These are phyloP conservation scores for Leptobrachium ailaonicum DNA, from an alignment of 2,113 vertebrate species.

Conservation along the genomic window DNA sequence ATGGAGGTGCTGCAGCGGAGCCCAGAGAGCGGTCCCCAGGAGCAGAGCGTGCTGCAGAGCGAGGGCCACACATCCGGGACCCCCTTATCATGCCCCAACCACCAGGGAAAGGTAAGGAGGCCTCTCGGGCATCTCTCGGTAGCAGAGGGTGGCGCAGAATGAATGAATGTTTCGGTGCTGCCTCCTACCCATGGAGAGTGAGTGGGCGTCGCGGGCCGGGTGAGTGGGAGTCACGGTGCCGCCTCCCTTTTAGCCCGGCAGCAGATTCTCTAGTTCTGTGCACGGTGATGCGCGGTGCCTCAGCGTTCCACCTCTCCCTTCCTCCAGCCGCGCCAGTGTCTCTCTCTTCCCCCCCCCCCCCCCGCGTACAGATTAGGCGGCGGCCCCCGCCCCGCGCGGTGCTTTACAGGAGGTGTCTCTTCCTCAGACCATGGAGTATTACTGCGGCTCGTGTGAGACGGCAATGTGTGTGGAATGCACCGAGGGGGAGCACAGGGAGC, in stretches of 20 bases:
- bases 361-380: no score
- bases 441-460: constrained; percentile 95
- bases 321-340: no score
- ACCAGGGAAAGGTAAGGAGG: constrained; percentile 83
- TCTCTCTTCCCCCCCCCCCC: neutral
- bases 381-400: neutral
- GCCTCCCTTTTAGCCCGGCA: no score
- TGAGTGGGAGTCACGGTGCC: no score
- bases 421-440: constrained; percentile 92
- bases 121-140: no score
- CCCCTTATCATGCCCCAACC: constrained; percentile 90
- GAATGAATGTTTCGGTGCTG: no score
- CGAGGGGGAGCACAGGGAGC: constrained; percentile 87
- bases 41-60: constrained; percentile 75
- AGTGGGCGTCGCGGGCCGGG: no score
- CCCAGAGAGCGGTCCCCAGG: constrained; percentile 70
- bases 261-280: no score
- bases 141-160: no score
- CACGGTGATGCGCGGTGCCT: no score
- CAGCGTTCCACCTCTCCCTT: no score
- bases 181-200: no score
- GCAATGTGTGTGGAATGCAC: constrained; percentile 94
- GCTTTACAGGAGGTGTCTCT: neutral
- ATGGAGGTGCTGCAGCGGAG: constrained; percentile 92
- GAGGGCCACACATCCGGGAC: constrained; percentile 78